phyloP scores from a whole-genome alignment of 2,888 invertebrate species.

The Chaetogeoica ovagalla region DNA sequence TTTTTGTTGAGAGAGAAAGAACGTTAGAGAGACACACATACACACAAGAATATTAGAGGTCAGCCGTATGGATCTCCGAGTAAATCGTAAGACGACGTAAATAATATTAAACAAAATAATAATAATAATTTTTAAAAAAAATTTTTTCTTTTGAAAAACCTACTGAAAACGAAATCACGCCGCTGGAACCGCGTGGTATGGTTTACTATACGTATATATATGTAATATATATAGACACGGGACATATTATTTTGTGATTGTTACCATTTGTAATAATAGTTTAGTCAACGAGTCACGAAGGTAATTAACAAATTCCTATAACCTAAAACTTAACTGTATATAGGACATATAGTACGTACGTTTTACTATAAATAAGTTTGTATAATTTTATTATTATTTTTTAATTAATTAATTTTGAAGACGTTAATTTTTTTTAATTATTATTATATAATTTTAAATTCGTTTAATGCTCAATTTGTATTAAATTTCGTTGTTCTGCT shows the following conservation, averaged over 20 bases:
- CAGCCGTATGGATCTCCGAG: slow-evolving; percentile 44
- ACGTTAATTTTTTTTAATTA: slow-evolving; percentile 51
- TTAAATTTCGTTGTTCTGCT: slow-evolving; percentile 51
- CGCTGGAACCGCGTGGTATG: background rate
- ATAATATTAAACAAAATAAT: too few species aligned
- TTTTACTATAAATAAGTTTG: slow-evolving; percentile 40
- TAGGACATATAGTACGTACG: slow-evolving; percentile 17
- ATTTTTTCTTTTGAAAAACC: slow-evolving; percentile 25
- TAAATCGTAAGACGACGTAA: slow-evolving; percentile 44
- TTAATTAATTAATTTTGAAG: slow-evolving; percentile 35
- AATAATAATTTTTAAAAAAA: too few species aligned
- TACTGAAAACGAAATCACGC: slow-evolving; percentile 37
- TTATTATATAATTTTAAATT: slow-evolving; percentile 52
- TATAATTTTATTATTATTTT: slow-evolving; percentile 27
- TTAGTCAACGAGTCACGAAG: slow-evolving; percentile 51
- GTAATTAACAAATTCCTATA: slow-evolving; percentile 51
- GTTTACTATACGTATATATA: too few species aligned
- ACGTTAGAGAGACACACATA: slow-evolving; percentile 18
- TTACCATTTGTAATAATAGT: slow-evolving; percentile 49
- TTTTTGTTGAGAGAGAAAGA: background rate
- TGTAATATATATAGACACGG: too few species aligned
- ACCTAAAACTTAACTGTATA: slow-evolving; percentile 45
- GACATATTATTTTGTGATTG: slow-evolving; percentile 48
- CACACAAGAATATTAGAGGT: slow-evolving; percentile 19
- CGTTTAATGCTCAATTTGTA: slow-evolving; percentile 52